Conservation (phyloP, 1,140 invertebrate genomes). For the Paraescarpia echinospica region DNA sequence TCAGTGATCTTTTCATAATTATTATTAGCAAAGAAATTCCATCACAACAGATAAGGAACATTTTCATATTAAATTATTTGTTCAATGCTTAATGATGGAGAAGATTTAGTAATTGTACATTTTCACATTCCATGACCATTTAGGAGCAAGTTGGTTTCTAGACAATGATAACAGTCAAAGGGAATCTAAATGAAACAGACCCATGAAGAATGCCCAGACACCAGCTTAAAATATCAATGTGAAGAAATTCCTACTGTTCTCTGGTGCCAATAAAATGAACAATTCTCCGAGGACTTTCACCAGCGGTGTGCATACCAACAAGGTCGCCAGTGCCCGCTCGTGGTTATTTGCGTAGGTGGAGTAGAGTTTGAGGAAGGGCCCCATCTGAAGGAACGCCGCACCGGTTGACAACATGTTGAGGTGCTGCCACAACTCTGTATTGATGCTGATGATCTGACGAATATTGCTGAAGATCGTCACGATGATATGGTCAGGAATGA, state of each 20-base stretch:
- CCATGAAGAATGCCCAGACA: background rate
- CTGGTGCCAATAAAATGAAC: no score
- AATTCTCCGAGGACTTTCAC: no score
- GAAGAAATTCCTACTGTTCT: background rate
- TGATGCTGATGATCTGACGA: slow-evolving; percentile 72
- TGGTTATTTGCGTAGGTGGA: slow-evolving; percentile 78
- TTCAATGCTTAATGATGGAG: background rate
- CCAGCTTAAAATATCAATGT: background rate
- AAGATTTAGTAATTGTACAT: background rate
- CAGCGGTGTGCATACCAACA: slow-evolving; percentile 41
- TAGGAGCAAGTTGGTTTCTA: background rate
- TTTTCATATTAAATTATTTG: background rate
- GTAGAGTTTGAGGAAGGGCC: slow-evolving; percentile 77
- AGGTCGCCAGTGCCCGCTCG: slow-evolving; percentile 60
- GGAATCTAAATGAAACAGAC: background rate
- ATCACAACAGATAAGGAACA: no score
- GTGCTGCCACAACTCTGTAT: slow-evolving; percentile 68
- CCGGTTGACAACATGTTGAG: slow-evolving; percentile 68
- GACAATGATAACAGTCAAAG: background rate
- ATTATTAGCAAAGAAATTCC: background rate
- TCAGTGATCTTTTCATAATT: background rate
- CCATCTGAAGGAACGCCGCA: slow-evolving; percentile 69
- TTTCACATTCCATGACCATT: background rate
- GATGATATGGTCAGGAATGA: slow-evolving; percentile 65
- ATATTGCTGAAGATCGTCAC: slow-evolving; percentile 71